These are phyloP conservation scores for Mycetomoellerius zeteki DNA, from an alignment of 1,140 invertebrate genomes.

Conservation along the genomic window DNA sequence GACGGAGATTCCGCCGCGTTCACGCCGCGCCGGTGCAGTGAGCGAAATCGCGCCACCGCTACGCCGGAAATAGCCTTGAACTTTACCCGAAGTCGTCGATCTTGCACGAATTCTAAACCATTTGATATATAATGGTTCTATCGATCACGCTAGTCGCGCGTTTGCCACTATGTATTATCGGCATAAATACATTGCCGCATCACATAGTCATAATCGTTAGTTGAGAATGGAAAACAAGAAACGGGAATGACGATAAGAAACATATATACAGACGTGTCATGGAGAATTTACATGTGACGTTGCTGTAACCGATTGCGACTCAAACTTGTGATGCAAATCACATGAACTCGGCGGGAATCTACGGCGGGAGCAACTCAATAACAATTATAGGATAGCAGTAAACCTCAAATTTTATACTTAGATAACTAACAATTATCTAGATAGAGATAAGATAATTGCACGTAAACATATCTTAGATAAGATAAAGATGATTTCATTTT, in stretches of 20 bases:
- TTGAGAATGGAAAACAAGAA: neutral
- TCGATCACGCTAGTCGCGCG: conserved; percentile 31
- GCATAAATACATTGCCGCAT: conserved; percentile 41
- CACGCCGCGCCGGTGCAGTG: neutral
- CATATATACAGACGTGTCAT: neutral
- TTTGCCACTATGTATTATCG: conserved; percentile 47
- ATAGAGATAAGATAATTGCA: too few species aligned
- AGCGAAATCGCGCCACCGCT: conserved; percentile 9
- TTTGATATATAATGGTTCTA: conserved; percentile 43
- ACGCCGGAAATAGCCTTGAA: conserved; percentile 60
- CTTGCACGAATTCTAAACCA: neutral
- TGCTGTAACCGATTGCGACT: conserved; percentile 14
- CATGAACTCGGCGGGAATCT: neutral
- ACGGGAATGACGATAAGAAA: neutral
- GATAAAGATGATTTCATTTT: too few species aligned
- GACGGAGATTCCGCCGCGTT: conserved; percentile 22
- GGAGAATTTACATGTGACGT: conserved; percentile 16
- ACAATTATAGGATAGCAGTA: neutral
- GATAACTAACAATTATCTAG: too few species aligned
- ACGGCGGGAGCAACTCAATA: neutral
- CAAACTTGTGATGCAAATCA: conserved; percentile 20
- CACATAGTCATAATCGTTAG: conserved; percentile 38
- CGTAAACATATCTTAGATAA: too few species aligned
- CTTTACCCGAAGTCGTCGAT: conserved; percentile 21
- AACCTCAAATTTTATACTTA: too few species aligned